Evolutionary conservation across 2,797 vertebrate genomes (phyloP), one percentile per base, ranked within the genome.

Genomic region (Myripristis murdjan): DNA sequence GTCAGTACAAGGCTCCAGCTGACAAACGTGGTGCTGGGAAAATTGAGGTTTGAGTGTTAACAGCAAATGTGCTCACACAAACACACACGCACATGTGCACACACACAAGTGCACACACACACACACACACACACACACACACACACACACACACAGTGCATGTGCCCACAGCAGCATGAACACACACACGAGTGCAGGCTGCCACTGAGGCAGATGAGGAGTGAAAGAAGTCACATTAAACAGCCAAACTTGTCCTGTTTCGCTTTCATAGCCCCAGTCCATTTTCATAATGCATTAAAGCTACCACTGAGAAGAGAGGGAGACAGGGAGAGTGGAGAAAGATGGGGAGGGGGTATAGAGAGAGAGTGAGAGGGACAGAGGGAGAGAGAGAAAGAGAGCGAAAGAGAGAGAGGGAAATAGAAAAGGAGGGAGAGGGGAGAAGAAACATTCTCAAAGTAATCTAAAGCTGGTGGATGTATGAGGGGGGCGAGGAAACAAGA

Each of bases 251-350:
- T 89, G 86, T 89, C 86, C 90, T 85, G 89, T 91, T 92, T 91
- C 81, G 82, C 88, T 87, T 89, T 90, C 89, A 87, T 93, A 91
- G 90, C 92, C 92, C 53, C 80, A 91, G 89, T 92, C 91, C 88
- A 89, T 92, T 92, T 93, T 93, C 91, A 93, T 92, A 92, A 92
- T 89, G 87, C 90, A 93, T 92, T 93, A 93, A 91, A 93, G 86
- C 87, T 87, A 91, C 90, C 56, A 35, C 85, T 88, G 87, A 90
- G 86, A 89, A 87, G 87, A 86, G 75, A 82, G 62, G 64, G 71
- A 84, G 82, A 75, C 67, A 73, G 69, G 77, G 62, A 64, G 64
- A 57, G 54, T 24, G 67, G 73, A 70, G 79, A 65, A 72, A 66
- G 68, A 59, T 72, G 65, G 83, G n/a, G 67, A 52, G 78, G 51